Conservation (phyloP, 2,113 vertebrate genomes). For the Falcunculus frontatus region DNA sequence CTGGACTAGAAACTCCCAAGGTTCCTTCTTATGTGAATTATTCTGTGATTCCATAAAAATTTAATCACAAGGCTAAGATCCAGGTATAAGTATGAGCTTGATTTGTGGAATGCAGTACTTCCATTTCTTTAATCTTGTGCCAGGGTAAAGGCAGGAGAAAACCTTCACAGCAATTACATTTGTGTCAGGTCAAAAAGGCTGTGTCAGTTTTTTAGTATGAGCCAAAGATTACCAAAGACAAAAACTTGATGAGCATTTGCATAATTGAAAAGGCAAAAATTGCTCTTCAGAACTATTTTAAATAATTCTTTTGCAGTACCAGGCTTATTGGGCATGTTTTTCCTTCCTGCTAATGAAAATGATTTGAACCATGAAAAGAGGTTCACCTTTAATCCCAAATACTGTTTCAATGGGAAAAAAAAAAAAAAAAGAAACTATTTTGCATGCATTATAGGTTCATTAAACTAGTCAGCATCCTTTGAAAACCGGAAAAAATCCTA, state of each 20-base stretch:
- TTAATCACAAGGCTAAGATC: constrained; percentile 6
- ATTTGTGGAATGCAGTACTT: constrained; percentile 12
- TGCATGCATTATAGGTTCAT: background rate
- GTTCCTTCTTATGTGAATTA: background rate
- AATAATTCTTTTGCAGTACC: background rate
- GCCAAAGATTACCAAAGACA: constrained; percentile 53
- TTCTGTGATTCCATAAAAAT: constrained; percentile 11
- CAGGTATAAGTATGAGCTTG: constrained; percentile 31
- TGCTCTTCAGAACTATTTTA: constrained; percentile 27
- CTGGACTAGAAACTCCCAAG: background rate
- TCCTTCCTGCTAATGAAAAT: constrained; percentile 43
- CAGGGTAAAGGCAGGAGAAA: background rate
- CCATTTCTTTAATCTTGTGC: constrained; percentile 35
- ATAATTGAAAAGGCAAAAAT: constrained; percentile 62
- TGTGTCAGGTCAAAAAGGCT: constrained; percentile 15
- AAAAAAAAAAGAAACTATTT: background rate
- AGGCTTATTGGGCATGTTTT: constrained; percentile 27
- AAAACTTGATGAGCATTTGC: constrained; percentile 33
- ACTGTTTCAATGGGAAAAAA: background rate
- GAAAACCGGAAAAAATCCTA: background rate
- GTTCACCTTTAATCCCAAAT: constrained; percentile 42
- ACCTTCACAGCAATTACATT: background rate
- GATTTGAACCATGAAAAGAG: constrained; percentile 35
- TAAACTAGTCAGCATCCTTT: background rate
- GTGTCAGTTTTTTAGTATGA: constrained; percentile 31